phyloP scores from a whole-genome alignment of 1,140 invertebrate genomes.

The Akabosia matsudoensis region DNA sequence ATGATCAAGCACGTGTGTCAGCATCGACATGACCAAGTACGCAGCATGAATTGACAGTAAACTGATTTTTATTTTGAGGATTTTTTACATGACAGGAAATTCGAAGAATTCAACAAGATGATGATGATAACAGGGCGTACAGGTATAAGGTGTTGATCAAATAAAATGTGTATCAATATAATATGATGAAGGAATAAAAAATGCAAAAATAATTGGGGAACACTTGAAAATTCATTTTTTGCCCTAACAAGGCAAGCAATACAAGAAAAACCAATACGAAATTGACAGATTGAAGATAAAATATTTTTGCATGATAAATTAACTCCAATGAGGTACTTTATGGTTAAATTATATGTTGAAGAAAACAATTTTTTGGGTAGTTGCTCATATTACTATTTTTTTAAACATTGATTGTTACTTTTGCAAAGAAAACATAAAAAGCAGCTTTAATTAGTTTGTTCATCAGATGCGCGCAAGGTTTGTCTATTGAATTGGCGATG shows the following conservation, averaged over 20 bases:
- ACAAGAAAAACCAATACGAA: too few species aligned
- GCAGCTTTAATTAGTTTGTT: background rate
- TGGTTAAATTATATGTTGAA: too few species aligned
- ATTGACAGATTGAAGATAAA: too few species aligned
- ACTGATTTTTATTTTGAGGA: background rate
- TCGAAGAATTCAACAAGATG: background rate
- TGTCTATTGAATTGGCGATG: too few species aligned
- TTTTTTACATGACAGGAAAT: constrained; percentile 2
- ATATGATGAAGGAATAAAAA: too few species aligned
- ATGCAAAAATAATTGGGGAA: too few species aligned
- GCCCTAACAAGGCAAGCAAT: too few species aligned
- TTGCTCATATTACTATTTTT: background rate
- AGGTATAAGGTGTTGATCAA: background rate
- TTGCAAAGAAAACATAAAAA: too few species aligned
- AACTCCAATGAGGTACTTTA: too few species aligned
- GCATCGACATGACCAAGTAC: background rate
- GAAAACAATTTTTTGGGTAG: background rate
- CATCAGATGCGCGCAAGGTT: background rate
- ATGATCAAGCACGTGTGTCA: background rate
- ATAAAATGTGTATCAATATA: too few species aligned
- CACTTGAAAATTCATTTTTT: too few species aligned
- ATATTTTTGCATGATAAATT: too few species aligned
- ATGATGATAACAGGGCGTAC: background rate
- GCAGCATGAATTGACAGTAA: background rate
- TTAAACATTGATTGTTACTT: background rate